Evolutionary conservation across 2,113 vertebrate species (phyloP), one percentile per base, ranked within the genome.

Genomic region (Puffinus mauretanicus): DNA sequence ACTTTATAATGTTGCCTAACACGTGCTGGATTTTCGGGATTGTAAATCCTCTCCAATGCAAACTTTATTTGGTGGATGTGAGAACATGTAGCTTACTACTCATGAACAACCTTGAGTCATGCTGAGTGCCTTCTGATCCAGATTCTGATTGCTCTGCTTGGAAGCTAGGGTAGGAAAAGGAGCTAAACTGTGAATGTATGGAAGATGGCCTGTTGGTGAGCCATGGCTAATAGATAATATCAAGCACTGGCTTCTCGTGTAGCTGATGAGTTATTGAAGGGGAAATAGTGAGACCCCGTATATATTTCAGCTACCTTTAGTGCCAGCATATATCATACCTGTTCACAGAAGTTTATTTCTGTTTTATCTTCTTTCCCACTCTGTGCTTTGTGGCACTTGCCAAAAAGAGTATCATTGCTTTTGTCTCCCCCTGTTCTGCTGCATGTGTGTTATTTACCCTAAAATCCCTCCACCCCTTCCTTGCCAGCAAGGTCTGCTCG

Each of bases 271-370:
- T 57, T 57, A 36, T 32, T 51, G 64, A 42, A 65, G 46, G 17
- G 46, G 67, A 57, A 47, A 34, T 11, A 7, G 2, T 16, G 58
- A 77, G 27, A 32, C 40, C 44, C 36, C 2, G 0, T 5, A 2
- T 9, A 2, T 42, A 40, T 52, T 70, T 62, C 66, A 73, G 32
- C 62, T 32, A 0, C 57, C 11, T 66, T 66, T 21, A 30, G 44
- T 22, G 40, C 61, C 42, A 75, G 30, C 4, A 0, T 7, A 4
- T 17, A 1, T 13, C 42, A 16, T 16, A 29, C 22, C 13, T 17
- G 3, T 24, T n/a, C 44, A 9, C 0, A 36, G 51, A 54, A 46
- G 4, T 26, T n/a, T 29, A 0, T 25, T 79, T 52, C 14, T 2
- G 1, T 64, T 57, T 47, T 18, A 66, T 61, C 26, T 52, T 67